phyloP scores from a whole-genome alignment of 2,113 vertebrate genomes.

The Dicaeum eximium region DNA sequence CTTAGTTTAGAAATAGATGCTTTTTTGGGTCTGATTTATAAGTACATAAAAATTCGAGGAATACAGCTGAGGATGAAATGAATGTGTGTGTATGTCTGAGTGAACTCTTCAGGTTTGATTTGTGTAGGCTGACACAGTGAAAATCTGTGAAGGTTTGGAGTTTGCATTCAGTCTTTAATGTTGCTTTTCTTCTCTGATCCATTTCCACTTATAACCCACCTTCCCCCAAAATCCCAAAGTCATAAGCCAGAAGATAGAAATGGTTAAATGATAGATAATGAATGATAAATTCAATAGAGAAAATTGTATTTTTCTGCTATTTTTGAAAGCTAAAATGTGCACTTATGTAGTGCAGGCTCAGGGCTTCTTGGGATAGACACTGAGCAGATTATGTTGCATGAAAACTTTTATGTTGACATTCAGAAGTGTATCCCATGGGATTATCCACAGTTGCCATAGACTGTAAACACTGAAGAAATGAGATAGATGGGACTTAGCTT shows the following conservation, averaged over 20 bases:
- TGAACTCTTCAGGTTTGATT: background rate
- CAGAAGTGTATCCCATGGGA: background rate
- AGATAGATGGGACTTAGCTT: background rate
- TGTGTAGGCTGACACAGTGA: background rate
- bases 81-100: background rate
- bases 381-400: background rate
- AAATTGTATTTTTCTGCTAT: background rate
- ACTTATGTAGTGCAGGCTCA: rapidly evolving
- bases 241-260: background rate
- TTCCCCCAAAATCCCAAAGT: background rate
- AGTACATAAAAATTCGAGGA: background rate
- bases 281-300: background rate
- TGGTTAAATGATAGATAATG: background rate
- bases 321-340: background rate
- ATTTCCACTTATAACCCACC: background rate
- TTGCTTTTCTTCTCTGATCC: background rate
- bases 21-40: conserved; percentile 2
- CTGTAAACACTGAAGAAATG: background rate
- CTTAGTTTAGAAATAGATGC: background rate
- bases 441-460: background rate
- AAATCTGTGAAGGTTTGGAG: background rate
- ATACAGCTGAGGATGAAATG: background rate
- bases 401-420: background rate
- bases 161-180: background rate
- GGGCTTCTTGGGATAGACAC: background rate